phyloP scores from a whole-genome alignment of 1,140 invertebrate species.

The Drosophila micromelanica region DNA sequence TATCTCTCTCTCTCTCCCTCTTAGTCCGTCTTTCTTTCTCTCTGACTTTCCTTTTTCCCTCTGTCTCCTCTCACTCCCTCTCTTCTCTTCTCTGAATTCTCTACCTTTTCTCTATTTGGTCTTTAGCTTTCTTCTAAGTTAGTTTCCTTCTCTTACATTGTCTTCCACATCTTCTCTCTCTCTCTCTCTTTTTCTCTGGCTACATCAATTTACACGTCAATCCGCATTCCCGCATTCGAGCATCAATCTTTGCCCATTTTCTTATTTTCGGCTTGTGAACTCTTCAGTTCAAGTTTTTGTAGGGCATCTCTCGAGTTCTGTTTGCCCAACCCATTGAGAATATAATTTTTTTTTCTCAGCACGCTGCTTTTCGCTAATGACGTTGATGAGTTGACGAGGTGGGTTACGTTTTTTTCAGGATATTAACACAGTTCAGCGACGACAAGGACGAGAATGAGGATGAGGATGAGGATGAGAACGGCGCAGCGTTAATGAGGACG shows the following conservation, averaged over 20 bases:
- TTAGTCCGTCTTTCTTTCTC: not conserved
- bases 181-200: not conserved
- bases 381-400: conserved; percentile 81
- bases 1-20: not conserved
- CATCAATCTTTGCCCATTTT: not conserved
- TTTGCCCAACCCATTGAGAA: conserved; percentile 10
- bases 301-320: conserved; percentile 14
- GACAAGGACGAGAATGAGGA: conserved; percentile 15
- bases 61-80: not conserved
- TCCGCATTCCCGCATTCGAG: no score
- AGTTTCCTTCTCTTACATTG: not conserved
- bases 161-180: not conserved
- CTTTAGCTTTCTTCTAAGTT: no score
- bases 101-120: not conserved
- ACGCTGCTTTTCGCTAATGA: conserved; percentile 70
- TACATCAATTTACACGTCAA: no score
- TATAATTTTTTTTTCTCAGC: conserved; percentile 25
- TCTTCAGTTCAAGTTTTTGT: not conserved
- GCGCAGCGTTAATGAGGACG: conserved; percentile 75
- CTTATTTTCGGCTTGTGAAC: not conserved
- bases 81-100: not conserved
- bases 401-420: conserved; percentile 79
- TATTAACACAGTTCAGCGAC: conserved; percentile 62
- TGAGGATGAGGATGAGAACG: conserved; percentile 11
- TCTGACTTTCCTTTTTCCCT: not conserved